Evolutionary conservation across 2,113 vertebrate genomes (phyloP), one percentile per base, ranked within the genome.

Genomic region (Brienomyrus longianalis): DNA sequence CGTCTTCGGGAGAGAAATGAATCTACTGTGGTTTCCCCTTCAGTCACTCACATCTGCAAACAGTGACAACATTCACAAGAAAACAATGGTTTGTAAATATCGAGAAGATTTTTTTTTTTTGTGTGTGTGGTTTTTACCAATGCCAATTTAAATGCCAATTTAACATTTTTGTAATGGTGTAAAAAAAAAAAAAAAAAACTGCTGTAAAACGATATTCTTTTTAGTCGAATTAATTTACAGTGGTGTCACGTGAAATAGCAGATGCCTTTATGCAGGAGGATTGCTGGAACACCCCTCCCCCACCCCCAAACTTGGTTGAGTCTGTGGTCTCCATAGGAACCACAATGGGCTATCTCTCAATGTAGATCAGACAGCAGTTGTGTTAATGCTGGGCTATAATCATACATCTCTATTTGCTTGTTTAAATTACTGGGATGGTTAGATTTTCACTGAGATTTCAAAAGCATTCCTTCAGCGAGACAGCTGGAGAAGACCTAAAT

Each of bases 111-210:
- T 4, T 54, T 21, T 4, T 54, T 56, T 50, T 86, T 86, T 54
- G 21, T 39, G 39, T 86, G 48, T 66, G 52, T 88, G 87, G 52
- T 62, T 88, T 88, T 88, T 45, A 62, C 56, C 87, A 66, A 88
- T 70, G 62, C 62, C 62, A 70, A 70, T 70, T 70, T 70, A 70
- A 88, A 88, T 88, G 87, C 87, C 54, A 66, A 88, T 88, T 21
- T 62, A 45, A 66, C 51, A 56, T 87, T 52, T 89, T 89, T 88
- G 54, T 88, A 88, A 77, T 74, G 43, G 66, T 88, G 87, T 88
- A 54, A 51, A 86, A 86, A 86, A 59, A 54, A 51, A 86, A 86
- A 86, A 59, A 39, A 56, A 70, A 0, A 84, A 47, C 51, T 62
- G n/a, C 23, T 89, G 89, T 86, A 89, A 80, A 80, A 77, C 0